A percentile compares a stretch with the other conserved stretches of the same genome.
Conservation (phyloP, 2,797 vertebrate species). For the Masticophis lateralis region DNA sequence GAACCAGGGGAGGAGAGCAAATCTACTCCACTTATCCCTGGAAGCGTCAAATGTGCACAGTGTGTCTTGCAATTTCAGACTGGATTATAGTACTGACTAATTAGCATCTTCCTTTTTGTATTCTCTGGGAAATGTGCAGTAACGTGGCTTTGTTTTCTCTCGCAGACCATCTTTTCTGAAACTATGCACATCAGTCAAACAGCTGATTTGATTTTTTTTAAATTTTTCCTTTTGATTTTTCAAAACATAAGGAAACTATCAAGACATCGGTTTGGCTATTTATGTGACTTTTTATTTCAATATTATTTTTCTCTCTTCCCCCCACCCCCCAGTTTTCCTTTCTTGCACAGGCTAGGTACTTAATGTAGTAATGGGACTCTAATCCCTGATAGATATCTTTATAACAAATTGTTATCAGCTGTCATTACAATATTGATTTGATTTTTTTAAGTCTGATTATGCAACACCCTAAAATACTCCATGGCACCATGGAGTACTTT, state of each 20-base stretch:
- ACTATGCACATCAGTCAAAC: background rate
- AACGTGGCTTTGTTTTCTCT: accelerated
- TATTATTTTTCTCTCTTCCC: background rate
- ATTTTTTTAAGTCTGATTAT: background rate
- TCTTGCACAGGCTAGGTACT: background rate
- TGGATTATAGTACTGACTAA: background rate
- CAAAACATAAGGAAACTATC: background rate
- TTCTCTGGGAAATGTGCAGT: background rate
- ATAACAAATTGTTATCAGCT: constrained; percentile 28
- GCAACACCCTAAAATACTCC: background rate
- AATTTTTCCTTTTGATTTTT: background rate
- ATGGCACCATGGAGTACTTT: background rate
- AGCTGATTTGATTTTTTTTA: background rate
- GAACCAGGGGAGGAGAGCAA: background rate
- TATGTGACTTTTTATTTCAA: background rate
- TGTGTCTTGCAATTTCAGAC: background rate
- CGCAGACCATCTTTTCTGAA: background rate
- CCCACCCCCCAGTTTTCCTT: background rate
- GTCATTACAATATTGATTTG: constrained; percentile 34
- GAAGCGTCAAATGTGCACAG: background rate
- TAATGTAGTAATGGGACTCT: constrained; percentile 14
- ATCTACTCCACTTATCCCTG: background rate
- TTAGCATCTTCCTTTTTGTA: background rate
- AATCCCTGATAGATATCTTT: background rate
- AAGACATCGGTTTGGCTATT: background rate